Percentiles rank a stretch among this genome's conserved stretches.
These are phyloP conservation scores for Teinopalpus imperialis DNA, from an alignment of 2,888 invertebrate genomes.

Conservation along the genomic window DNA sequence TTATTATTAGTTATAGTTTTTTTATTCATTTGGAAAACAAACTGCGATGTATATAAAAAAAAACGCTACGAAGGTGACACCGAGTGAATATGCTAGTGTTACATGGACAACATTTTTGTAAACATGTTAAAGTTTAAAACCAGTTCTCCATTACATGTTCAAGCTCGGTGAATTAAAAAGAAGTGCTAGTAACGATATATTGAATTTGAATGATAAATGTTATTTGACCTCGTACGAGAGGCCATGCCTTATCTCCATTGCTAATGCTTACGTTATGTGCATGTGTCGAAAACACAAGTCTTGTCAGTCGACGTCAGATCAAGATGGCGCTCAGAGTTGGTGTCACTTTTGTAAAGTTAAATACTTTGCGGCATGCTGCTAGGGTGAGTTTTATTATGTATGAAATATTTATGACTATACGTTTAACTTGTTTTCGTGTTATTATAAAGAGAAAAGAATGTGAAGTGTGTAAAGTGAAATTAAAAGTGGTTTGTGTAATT, in stretches of 20 bases:
- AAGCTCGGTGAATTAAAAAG: neutral
- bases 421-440: too few species aligned
- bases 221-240: slow-evolving; percentile 30
- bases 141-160: slow-evolving; percentile 1
- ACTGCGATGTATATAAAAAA: too few species aligned
- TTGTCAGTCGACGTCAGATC: slow-evolving; percentile 31
- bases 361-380: slow-evolving; percentile 43
- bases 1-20: too few species aligned
- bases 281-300: slow-evolving; percentile 37
- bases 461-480: too few species aligned
- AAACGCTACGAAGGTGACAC: too few species aligned
- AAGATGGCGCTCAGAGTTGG: slow-evolving; percentile 66
- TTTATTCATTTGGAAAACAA: too few species aligned
- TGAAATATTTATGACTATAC: neutral
- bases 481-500: too few species aligned
- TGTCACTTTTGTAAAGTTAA: slow-evolving; percentile 53
- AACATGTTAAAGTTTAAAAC: too few species aligned
- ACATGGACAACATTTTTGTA: too few species aligned
- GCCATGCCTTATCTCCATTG: slow-evolving; percentile 58
- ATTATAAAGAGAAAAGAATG: too few species aligned
- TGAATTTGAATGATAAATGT: slow-evolving; percentile 22
- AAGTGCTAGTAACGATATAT: neutral
- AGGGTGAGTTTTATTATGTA: slow-evolving; percentile 49
- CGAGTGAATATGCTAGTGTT: too few species aligned
- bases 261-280: slow-evolving; percentile 55